Base-by-base conservation (phyloP, 2,888 invertebrate genomes). In the Meteorus cinctellus region DNA sequence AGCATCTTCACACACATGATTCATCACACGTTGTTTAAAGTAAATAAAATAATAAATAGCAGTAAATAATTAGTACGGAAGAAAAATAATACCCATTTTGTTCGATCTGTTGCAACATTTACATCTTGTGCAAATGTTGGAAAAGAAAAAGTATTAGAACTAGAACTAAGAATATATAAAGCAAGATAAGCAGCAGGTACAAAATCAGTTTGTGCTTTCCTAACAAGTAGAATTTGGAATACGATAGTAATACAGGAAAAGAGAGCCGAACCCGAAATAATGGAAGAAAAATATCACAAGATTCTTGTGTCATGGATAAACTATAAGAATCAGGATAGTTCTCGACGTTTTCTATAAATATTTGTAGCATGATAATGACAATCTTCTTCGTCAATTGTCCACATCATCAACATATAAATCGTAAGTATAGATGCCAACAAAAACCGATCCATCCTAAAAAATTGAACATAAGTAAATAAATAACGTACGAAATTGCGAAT, bases 311-410 rank as follows among this genome's bases (percentile, higher is more conserved):
- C 14, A 19, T 24, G 3, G 55, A 71, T 27, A 63, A 67, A 29
- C 10, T 6, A 59, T 27, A 16, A 8, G 2, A 41, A 71, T 78
- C 73, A 81, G 10, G 75, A 79, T 41, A 92, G 82, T 83, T 91
- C 91, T 67, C 88, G 86, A 75, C 90, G 90, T 81, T 93, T 93
- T 72, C 89, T 88, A 70, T 89, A 86, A 76, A 91, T 88, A 78
- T 92, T 91, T 65, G 82, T 84, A 78, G 90, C 89, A 77, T 93
- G 93, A 83, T 93, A 93, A 59, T 88, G 84, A 73, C 91, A 91
- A 85, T 93, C 93, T 45, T 88, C 89, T 51, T 90, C 86, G 86
- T 93, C 92, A 0, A 93, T 91, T 48, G 91, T 92, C 93, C 93
- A 93, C 63, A 92, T 91, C 67, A 92, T 83, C 68, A 91, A 90